Percentiles rank a stretch among this genome's conserved stretches.
Conservation (phyloP, 1,140 invertebrate genomes). For the Anastatus disparis region DNA sequence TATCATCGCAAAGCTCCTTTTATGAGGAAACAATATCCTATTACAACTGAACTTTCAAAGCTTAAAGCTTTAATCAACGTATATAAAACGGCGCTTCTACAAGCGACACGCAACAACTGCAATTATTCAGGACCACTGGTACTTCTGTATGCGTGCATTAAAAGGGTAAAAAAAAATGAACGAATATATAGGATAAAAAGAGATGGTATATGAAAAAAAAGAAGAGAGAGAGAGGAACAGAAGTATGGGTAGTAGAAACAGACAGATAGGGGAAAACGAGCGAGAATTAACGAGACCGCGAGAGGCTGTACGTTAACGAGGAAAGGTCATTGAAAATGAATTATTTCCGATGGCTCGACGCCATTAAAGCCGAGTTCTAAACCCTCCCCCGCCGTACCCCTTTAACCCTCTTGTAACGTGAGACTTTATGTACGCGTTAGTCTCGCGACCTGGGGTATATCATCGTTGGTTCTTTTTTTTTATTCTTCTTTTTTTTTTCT, state of each 20-base stretch:
- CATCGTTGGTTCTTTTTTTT: background rate
- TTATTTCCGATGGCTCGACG: conserved; percentile 44
- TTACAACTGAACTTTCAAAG: no score
- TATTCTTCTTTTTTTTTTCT: no score
- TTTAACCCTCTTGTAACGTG: background rate
- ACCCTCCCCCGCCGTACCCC: conserved; percentile 22
- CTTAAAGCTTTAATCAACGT: no score
- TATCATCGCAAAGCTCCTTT: no score
- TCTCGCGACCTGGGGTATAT: background rate
- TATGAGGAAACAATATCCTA: no score
- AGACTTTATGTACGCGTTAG: background rate
- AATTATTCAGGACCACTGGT: no score
- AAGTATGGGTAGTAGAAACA: background rate
- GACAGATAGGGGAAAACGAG: background rate
- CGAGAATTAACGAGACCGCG: conserved; percentile 51
- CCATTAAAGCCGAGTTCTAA: conserved; percentile 32
- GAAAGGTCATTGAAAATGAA: conserved; percentile 50
- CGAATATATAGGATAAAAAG: background rate
- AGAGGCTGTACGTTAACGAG: conserved; percentile 45
- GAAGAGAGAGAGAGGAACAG: background rate
- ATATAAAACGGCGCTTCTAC: no score
- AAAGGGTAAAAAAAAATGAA: no score
- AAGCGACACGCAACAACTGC: no score
- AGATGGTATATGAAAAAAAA: background rate
- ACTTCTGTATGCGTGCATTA: no score